Evolutionary conservation across 2,797 vertebrate genomes (phyloP), one percentile per base, ranked within the genome.

Genomic region (Coccyzus lansbergi): DNA sequence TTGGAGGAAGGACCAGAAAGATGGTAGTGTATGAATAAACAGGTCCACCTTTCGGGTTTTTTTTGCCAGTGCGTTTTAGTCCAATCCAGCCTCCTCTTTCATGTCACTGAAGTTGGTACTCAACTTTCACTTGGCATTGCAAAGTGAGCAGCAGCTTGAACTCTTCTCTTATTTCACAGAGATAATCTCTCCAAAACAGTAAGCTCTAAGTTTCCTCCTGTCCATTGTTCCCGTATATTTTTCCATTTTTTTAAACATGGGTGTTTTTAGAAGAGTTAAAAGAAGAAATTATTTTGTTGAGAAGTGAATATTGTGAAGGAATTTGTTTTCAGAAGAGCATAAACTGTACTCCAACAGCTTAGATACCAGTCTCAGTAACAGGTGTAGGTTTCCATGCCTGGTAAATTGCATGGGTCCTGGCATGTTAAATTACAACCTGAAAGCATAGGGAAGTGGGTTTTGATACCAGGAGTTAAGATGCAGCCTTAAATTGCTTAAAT

Each of bases 61-160:
- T 46, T 84, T 38, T 49, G 29, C 21, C 42, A 49, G 12, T 21
- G 14, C 36, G 46, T 60, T 88, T 90, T 40, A 53, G 36, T 55
- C 11, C 38, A 70, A 62, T 28, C 29, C 58, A 42, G 29, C 56
- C 48, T 84, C 18, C 33, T 70, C 74, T 84, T 85, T 71, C 60
- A 74, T 33, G 42, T 58, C 53, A 71, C 44, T 85, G 44, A 89
- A 71, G 46, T 6, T 83, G 24, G 16, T 77, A 63, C 28, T 85
- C 80, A 60, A 80, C 72, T 94, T 95, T 85, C 52, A 92, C 46
- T 93, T 94, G 87, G 81, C 62, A 78, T 89, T 89, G 62, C 62
- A 36, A 91, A 93, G 19, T 83, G n/a, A 90, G 48, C 72, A 96
- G 70, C 72, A 89, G 52, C 49, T 86, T 94, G 88, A 93, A 85